Evolutionary conservation across 1,140 invertebrate genomes (phyloP).

Genomic region (Zaprionus africanus): DNA sequence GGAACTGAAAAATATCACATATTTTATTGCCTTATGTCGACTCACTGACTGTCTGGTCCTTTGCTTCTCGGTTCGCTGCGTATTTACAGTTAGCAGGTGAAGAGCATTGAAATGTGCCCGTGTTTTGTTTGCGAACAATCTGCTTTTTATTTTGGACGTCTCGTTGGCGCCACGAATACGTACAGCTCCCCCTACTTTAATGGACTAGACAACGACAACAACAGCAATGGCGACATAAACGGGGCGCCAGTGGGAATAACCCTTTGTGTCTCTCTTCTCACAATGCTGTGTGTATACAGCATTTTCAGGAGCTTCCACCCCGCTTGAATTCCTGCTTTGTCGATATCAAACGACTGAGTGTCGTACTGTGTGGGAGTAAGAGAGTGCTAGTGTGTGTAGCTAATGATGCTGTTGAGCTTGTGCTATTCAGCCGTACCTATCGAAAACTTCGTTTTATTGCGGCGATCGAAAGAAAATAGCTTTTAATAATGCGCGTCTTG

Average conservation of each 20-base stretch:
- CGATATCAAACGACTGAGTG: conserved; percentile 8
- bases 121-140: conserved; percentile 80
- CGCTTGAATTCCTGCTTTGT: conserved; percentile 2
- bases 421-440: conserved; percentile 49
- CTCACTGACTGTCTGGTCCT: conserved; percentile 28
- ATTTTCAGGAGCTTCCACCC: conserved; percentile 17
- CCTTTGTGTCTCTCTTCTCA: conserved; percentile 4
- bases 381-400: conserved; percentile 7
- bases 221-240: conserved; percentile 62
- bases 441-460: conserved; percentile 35
- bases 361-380: conserved; percentile 3
- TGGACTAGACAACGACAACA: conserved; percentile 59
- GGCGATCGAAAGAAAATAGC: conserved; percentile 32
- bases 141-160: conserved; percentile 80
- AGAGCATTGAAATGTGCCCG: conserved; percentile 76
- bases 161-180: conserved; percentile 66
- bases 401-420: conserved; percentile 63
- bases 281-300: neutral
- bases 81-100: conserved; percentile 77
- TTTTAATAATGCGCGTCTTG: conserved; percentile 21
- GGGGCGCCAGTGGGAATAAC: conserved; percentile 51
- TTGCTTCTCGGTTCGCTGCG: conserved; percentile 40
- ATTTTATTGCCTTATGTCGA: conserved; percentile 63
- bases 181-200: conserved; percentile 60
- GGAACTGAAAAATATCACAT: conserved; percentile 46